phyloP scores from a whole-genome alignment of 1,140 invertebrate genomes.

The Coboldia fuscipes region DNA sequence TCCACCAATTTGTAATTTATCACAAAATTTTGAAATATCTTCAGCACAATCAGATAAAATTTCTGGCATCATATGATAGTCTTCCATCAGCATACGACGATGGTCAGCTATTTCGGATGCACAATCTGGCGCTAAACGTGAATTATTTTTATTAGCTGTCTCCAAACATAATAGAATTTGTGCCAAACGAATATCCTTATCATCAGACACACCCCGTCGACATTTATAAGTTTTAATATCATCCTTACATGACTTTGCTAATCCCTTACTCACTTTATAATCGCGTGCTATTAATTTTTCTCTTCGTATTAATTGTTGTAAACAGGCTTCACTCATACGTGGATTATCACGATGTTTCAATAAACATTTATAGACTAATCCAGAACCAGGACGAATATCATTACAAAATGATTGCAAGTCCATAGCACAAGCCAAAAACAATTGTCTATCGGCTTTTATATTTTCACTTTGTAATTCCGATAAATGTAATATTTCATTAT shows the following conservation, averaged over 20 bases:
- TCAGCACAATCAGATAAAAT: conserved; percentile 70
- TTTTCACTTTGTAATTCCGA: conserved; percentile 83
- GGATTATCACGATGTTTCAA: conserved; percentile 63
- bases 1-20: conserved; percentile 42
- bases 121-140: conserved; percentile 48
- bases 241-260: conserved; percentile 70
- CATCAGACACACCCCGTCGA: conserved; percentile 47
- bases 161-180: conserved; percentile 87
- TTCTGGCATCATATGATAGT: conserved; percentile 81
- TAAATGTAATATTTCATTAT: conserved; percentile 55
- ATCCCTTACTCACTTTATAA: conserved; percentile 71
- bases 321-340: conserved; percentile 47
- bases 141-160: conserved; percentile 54
- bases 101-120: conserved; percentile 78
- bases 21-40: conserved; percentile 60
- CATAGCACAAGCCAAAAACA: conserved; percentile 73
- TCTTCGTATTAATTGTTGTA: conserved; percentile 59
- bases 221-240: conserved; percentile 72
- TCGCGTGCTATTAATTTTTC: conserved; percentile 79
- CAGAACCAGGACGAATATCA: conserved; percentile 40
- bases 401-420: conserved; percentile 58
- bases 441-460: conserved; percentile 70
- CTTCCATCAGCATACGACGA: conserved; percentile 74
- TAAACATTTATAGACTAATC: conserved; percentile 82
- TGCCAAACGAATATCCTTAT: conserved; percentile 66